Percentiles rank a stretch among this genome's conserved stretches.
Evolutionary conservation across 2,888 invertebrate genomes (phyloP).

Genomic region (Graphium colonna): DNA sequence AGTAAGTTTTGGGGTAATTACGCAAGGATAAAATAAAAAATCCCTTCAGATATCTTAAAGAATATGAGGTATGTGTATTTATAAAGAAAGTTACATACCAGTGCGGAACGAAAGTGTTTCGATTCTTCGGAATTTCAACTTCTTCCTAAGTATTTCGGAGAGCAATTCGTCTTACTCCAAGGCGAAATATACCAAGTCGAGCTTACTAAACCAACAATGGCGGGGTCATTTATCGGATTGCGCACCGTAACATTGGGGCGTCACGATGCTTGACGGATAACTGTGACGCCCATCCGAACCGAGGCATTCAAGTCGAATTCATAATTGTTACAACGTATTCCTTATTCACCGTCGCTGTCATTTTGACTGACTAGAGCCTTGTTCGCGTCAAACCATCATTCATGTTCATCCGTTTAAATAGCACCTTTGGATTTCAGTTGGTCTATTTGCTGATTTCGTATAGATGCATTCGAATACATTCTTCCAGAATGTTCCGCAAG

Average conservation of each 20-base stretch:
- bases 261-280: constrained; percentile 25
- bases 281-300: constrained; percentile 28
- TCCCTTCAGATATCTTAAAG: too few relatives aligned
- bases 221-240: constrained; percentile 11
- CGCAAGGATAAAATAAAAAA: too few relatives aligned
- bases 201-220: constrained; percentile 5
- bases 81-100: too few relatives aligned
- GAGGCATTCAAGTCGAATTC: constrained; percentile 28
- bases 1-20: too few relatives aligned
- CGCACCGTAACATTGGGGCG: constrained; percentile 15
- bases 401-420: background rate
- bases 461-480: background rate
- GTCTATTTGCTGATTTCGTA: background rate
- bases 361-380: constrained; percentile 20
- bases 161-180: background rate
- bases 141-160: too few relatives aligned
- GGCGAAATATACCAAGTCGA: background rate
- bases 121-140: too few relatives aligned
- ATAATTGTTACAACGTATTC: constrained; percentile 29
- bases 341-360: constrained; percentile 21
- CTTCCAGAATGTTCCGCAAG: background rate
- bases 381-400: constrained; percentile 10
- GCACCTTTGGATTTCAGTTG: background rate
- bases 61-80: too few relatives aligned
- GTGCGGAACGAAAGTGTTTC: too few relatives aligned